Percentiles rank a stretch among this genome's conserved stretches.
phyloP scores from a whole-genome alignment of 2,113 vertebrate species.

The Gulo gulo region DNA sequence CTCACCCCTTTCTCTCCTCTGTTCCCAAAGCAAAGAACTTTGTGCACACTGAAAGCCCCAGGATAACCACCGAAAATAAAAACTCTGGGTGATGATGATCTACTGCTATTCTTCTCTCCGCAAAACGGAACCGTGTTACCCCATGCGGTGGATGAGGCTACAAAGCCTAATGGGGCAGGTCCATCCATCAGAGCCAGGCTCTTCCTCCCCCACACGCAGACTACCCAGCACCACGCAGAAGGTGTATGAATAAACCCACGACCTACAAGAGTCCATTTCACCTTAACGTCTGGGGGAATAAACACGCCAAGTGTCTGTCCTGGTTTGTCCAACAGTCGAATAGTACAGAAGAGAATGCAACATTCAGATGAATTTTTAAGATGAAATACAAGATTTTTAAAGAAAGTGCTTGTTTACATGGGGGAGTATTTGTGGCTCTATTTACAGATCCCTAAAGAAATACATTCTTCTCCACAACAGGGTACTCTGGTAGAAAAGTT shows the following conservation, averaged over 20 bases:
- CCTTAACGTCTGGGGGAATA: not conserved
- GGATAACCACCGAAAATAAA: not conserved
- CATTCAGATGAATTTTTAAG: slow-evolving; percentile 14
- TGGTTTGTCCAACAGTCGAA: not conserved
- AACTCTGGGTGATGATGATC: not conserved
- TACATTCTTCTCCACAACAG: not conserved
- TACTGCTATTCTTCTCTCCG: not conserved
- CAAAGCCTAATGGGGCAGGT: not conserved
- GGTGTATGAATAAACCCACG: not conserved
- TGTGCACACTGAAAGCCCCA: not conserved
- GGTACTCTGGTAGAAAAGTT: not conserved
- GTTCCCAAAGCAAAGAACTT: not conserved
- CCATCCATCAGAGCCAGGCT: not conserved
- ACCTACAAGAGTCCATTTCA: not conserved
- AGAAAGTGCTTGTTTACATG: not conserved
- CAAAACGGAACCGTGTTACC: not conserved
- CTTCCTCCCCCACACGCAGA: accelerated
- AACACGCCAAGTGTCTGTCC: not conserved
- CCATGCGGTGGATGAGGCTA: not conserved
- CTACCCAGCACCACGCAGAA: not conserved
- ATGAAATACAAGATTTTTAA: slow-evolving; percentile 17
- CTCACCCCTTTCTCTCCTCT: not conserved
- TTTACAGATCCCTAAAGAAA: not conserved
- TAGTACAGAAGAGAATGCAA: not conserved
- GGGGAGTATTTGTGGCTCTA: not conserved